Conservation (phyloP, 2,888 invertebrate genomes). For the Dorcus parallelipipedus region DNA sequence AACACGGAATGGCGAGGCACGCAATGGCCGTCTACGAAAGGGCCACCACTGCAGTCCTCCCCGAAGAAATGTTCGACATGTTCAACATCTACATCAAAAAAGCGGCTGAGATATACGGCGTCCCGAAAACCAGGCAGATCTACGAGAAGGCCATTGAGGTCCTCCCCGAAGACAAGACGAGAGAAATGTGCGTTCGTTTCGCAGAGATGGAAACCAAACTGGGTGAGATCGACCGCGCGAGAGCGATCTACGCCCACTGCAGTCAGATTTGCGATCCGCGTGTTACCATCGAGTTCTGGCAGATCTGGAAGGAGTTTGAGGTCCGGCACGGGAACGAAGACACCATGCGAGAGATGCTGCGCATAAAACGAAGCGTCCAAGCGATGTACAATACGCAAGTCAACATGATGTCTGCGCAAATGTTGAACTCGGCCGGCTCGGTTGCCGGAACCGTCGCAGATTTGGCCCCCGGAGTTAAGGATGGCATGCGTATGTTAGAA, state of each 20-base stretch:
- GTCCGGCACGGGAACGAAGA: conserved; percentile 99
- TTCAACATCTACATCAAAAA: conserved; percentile 98
- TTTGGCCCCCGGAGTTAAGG: conserved; percentile 71
- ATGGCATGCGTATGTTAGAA: conserved; percentile 86
- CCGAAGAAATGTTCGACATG: conserved; percentile 94
- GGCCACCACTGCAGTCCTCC: conserved; percentile 87
- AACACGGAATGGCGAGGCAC: conserved; percentile 94
- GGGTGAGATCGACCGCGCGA: conserved; percentile 95
- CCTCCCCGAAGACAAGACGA: conserved; percentile 82
- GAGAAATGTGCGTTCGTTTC: conserved; percentile 95
- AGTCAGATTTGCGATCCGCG: conserved; percentile 99
- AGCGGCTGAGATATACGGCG: conserved; percentile 96
- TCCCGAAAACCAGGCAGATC: conserved; percentile 94
- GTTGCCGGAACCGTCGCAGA: conserved; percentile 68
- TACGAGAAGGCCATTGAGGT: conserved; percentile 97
- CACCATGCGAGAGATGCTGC: conserved; percentile 97
- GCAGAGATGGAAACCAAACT: conserved; percentile 97
- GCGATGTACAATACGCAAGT: conserved; percentile 97
- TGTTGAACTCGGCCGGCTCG: conserved; percentile 75
- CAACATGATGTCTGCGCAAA: conserved; percentile 99
- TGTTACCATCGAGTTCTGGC: conserved; percentile 94
- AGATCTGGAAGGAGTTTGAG: conserved; percentile 99
- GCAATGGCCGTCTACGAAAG: conserved; percentile 99
- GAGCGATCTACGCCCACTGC: conserved; percentile 96
- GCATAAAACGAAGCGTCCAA: conserved; percentile 96